These are phyloP conservation scores for Drosophila tropicalis DNA, from an alignment of 1,140 invertebrate species.

Conservation along the genomic window DNA sequence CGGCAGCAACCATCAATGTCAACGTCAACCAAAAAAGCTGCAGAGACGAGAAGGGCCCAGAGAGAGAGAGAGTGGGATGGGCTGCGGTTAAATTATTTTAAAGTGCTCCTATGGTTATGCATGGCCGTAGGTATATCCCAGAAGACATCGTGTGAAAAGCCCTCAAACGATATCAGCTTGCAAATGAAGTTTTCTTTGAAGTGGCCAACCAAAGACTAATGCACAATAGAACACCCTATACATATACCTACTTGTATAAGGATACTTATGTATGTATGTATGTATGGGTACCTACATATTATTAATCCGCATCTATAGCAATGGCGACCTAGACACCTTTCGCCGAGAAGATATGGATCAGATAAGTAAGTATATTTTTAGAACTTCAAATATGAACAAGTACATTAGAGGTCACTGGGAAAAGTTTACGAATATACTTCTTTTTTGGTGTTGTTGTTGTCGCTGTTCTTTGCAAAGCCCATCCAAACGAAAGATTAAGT, in stretches of 20 bases:
- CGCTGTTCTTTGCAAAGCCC: no score
- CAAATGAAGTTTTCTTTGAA: conserved; percentile 5
- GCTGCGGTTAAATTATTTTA: conserved; percentile 66
- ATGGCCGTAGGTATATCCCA: conserved; percentile 3
- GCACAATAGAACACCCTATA: background rate
- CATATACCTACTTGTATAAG: no score
- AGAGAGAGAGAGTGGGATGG: background rate
- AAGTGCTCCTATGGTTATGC: conserved; percentile 71
- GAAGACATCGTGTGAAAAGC: background rate
- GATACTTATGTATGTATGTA: no score
- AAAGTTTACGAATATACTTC: no score
- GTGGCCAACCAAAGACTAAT: background rate
- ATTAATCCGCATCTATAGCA: background rate
- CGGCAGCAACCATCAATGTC: conserved; percentile 26
- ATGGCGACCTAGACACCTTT: background rate
- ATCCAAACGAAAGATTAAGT: background rate
- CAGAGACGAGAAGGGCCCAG: no score
- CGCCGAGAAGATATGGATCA: no score
- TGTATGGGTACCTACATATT: background rate
- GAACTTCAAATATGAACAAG: no score
- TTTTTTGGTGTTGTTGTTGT: background rate
- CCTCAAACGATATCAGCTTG: conserved; percentile 2
- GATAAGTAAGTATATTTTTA: no score
- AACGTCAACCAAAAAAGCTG: conserved; percentile 19
- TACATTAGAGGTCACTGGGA: no score